A percentile compares a stretch with the other conserved stretches of the same genome.
Conservation (phyloP, 2,113 vertebrate genomes). For the Atlantisia rogersi region DNA sequence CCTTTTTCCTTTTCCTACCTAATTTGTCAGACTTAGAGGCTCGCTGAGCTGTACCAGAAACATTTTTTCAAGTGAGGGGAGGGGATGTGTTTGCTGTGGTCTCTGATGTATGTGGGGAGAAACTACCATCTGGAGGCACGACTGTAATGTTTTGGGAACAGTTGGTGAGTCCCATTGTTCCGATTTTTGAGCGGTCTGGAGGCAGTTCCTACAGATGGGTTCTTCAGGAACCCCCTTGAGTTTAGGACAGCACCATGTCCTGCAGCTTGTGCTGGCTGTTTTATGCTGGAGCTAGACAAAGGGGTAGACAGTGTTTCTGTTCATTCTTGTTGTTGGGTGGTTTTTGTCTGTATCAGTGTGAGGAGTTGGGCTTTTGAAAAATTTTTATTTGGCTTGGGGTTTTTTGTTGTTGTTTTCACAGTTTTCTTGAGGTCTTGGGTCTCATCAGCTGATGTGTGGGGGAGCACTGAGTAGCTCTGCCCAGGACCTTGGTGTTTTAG, state of each 20-base stretch:
- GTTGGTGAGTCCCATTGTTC: neutral
- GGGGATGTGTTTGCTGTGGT: neutral
- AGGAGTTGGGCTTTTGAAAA: no score
- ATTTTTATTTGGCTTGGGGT: no score
- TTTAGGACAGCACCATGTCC: neutral
- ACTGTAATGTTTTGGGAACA: neutral
- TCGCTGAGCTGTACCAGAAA: neutral
- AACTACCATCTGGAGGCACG: neutral
- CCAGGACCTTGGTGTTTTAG: neutral
- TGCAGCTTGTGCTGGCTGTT: neutral
- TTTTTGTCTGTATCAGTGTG: neutral
- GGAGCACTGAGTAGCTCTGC: neutral
- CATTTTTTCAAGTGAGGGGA: neutral
- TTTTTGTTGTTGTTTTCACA: neutral
- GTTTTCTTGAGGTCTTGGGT: neutral
- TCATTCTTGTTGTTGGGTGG: neutral
- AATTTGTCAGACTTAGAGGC: neutral
- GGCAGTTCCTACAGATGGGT: neutral
- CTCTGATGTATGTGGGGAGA: neutral
- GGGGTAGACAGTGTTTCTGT: fast-evolving
- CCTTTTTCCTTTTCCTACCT: neutral
- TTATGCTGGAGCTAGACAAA: neutral
- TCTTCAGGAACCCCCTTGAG: neutral
- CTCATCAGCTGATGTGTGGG: neutral
- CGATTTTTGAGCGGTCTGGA: neutral